phyloP scores from a whole-genome alignment of 1,140 invertebrate genomes.

The Drosophila bocqueti region DNA sequence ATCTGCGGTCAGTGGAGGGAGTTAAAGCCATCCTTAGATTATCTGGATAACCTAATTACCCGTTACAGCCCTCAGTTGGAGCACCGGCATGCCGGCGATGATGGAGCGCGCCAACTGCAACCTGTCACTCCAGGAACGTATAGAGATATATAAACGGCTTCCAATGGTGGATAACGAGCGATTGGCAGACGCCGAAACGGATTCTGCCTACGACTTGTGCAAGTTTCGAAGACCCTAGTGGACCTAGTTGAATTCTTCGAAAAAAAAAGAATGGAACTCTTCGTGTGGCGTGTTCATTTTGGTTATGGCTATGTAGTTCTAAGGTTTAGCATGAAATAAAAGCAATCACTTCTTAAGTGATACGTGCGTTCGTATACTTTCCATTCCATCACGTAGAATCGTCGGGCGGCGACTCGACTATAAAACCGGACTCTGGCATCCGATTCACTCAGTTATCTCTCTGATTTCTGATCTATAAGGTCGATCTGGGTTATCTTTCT shows the following conservation, averaged over 20 bases:
- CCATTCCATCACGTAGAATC: slow-evolving; percentile 69
- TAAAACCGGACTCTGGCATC: slow-evolving; percentile 50
- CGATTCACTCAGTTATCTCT: slow-evolving; percentile 37
- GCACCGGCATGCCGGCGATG: background rate
- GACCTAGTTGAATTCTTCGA: background rate
- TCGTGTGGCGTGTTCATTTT: slow-evolving; percentile 22
- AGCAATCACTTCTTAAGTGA: slow-evolving; percentile 54
- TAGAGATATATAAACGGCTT: slow-evolving; percentile 27
- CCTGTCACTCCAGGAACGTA: background rate
- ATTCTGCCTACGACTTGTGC: slow-evolving; percentile 45
- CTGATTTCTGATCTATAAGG: slow-evolving; percentile 1
- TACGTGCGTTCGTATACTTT: slow-evolving; percentile 66
- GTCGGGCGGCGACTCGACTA: slow-evolving; percentile 22
- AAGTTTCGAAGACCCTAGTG: slow-evolving; percentile 2
- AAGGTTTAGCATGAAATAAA: slow-evolving; percentile 47
- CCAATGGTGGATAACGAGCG: slow-evolving; percentile 50
- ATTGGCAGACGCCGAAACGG: slow-evolving; percentile 59
- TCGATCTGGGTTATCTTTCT: slow-evolving; percentile 1
- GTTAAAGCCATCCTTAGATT: background rate
- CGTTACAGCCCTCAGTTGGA: slow-evolving; percentile 27
- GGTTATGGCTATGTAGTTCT: slow-evolving; percentile 60
- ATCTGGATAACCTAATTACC: slow-evolving; percentile 11
- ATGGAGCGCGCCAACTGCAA: background rate
- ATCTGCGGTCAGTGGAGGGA: slow-evolving; percentile 36
- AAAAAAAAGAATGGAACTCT: background rate